Evolutionary conservation across 2,797 vertebrate genomes (phyloP).

Genomic region (Gambusia yucatana): DNA sequence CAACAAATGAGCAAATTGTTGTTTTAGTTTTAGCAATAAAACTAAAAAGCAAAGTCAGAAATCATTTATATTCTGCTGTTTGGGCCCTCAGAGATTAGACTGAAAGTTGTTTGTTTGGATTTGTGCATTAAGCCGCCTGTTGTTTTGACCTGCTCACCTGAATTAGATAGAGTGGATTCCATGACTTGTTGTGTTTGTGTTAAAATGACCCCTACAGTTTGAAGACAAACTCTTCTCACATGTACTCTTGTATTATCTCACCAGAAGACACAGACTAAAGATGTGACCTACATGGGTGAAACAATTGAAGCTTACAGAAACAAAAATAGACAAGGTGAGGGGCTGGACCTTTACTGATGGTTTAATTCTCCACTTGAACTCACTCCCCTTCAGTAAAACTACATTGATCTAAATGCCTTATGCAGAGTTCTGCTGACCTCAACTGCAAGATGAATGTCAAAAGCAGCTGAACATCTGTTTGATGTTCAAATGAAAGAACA

Average conservation of each 20-base stretch:
- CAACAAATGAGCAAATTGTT: neutral
- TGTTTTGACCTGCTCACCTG: slow-evolving; percentile 69
- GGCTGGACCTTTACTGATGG: neutral
- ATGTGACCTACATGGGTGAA: neutral
- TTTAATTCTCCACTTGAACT: neutral
- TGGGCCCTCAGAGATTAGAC: slow-evolving; percentile 20
- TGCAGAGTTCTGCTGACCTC: slow-evolving; percentile 13
- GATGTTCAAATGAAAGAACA: neutral
- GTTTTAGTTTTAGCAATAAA: slow-evolving; percentile 3
- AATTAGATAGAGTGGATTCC: slow-evolving; percentile 45
- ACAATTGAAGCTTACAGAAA: neutral
- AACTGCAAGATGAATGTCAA: slow-evolving; percentile 15
- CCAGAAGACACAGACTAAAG: slow-evolving; percentile 32
- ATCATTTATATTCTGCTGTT: slow-evolving; percentile 33
- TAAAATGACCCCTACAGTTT: slow-evolving; percentile 51
- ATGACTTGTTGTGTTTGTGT: slow-evolving; percentile 55
- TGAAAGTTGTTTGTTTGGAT: slow-evolving; percentile 21
- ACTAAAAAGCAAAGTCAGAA: slow-evolving; percentile 26
- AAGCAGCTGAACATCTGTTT: neutral
- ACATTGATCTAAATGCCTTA: slow-evolving; percentile 1
- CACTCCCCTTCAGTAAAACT: slow-evolving; percentile 19
- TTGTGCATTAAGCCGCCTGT: slow-evolving; percentile 55
- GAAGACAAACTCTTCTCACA: slow-evolving; percentile 34
- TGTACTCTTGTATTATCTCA: slow-evolving; percentile 11
- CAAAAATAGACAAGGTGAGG: neutral